phyloP scores from a whole-genome alignment of 2,797 vertebrate species.

The Hafferia zeledoni region DNA sequence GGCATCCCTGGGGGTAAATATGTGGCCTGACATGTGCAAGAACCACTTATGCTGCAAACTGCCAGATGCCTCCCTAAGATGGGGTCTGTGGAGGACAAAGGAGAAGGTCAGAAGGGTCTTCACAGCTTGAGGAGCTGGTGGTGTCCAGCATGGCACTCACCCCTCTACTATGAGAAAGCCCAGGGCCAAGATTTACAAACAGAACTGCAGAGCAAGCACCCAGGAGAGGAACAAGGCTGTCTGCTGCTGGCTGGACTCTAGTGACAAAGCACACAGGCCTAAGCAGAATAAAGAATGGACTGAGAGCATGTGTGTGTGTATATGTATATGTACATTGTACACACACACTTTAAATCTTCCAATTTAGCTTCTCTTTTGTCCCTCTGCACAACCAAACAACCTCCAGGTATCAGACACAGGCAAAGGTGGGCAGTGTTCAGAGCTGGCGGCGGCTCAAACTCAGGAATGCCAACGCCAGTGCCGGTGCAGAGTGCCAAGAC shows the following conservation, averaged over 20 bases:
- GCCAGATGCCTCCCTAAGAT: not conserved
- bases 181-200: not conserved
- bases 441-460: not conserved
- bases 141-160: not conserved
- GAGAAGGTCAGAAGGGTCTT: not conserved
- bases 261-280: not conserved
- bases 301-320: not conserved
- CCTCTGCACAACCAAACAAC: not conserved
- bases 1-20: not conserved
- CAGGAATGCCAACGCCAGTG: not conserved
- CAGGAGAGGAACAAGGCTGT: not conserved
- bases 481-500: conserved; percentile 1
- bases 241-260: not conserved
- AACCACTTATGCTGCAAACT: not conserved
- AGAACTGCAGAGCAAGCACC: not conserved
- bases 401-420: not conserved
- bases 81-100: not conserved
- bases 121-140: conserved; percentile 4
- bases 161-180: not conserved
- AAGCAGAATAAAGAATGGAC: not conserved
- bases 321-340: accelerated
- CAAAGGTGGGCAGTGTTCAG: not conserved
- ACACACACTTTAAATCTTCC: not conserved
- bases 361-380: not conserved
- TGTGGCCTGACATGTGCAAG: accelerated